Base-by-base conservation (phyloP, 2,888 invertebrate genomes). In the Carabus problematicus region DNA sequence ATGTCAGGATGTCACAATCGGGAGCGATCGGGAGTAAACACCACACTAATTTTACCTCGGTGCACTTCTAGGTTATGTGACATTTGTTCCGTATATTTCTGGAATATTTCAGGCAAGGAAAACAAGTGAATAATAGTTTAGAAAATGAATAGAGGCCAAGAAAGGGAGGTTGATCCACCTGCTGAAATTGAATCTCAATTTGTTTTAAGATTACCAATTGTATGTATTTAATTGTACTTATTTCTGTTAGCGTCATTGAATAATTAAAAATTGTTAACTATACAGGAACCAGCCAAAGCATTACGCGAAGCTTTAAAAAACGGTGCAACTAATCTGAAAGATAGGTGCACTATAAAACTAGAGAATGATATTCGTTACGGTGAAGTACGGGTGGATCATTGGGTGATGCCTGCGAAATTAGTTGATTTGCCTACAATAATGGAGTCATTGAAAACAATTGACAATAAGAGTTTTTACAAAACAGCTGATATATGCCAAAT, bases 381-480 rank as follows among this genome's bases (percentile, higher is more conserved):
- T 1, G 93, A 93, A 80, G 93, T 97, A 0, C 86, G 92, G 70
- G 89, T 97, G 71, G 97, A 97, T 78, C 91, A 95, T 74, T 94
- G 94, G 89, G 79, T 93, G 29, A 87, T 96, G 78, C 91, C 92
- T 78, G 90, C 93, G 0, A 96, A 95, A 85, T 87, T 97, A 40
- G 89, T 96, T 0, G 98, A 98, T 81, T 81, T 98, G 55, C 98
- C 98, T 0, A 93, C 95, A 4, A 86, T 98, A 7, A 89, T 96
- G 12, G 98, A 99, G 83, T 93, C 96, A 0, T 83, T 94, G 67
- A 99, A 99, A 84, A 97, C 97, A 0, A 94, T 98, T 66, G 99
- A 99, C 79, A 91, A 89, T 72, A 98, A 97, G 82, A 97, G 94
- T 76, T 95, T 98, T 76, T 99, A 98, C 79, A 99, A 99, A 85